These are phyloP conservation scores for Idris sp. DNA, from an alignment of 1,140 invertebrate species.

Conservation along the genomic window DNA sequence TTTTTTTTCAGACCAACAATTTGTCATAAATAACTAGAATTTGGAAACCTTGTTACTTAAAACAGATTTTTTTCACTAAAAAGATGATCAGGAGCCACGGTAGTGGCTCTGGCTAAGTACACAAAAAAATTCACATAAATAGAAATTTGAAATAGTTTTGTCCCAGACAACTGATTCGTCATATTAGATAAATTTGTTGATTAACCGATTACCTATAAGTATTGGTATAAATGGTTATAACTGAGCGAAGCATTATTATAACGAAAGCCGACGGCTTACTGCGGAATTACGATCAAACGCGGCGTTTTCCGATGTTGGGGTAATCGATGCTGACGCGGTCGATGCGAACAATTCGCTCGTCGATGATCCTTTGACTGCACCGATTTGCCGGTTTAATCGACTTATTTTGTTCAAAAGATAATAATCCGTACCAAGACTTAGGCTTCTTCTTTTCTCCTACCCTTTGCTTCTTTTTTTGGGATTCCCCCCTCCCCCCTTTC, in stretches of 20 bases:
- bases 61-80: too few species aligned
- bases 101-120: too few species aligned
- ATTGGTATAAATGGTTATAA: conserved; percentile 48
- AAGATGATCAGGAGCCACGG: too few species aligned
- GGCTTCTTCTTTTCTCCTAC: conserved; percentile 13
- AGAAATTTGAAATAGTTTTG: too few species aligned
- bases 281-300: conserved; percentile 49
- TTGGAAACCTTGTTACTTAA: too few species aligned
- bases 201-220: conserved; percentile 23
- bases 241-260: conserved; percentile 42
- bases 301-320: conserved; percentile 48
- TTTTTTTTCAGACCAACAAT: too few species aligned
- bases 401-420: conserved; percentile 59
- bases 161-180: neutral
- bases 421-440: conserved; percentile 35
- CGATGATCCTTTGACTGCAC: conserved; percentile 58
- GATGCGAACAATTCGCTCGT: conserved; percentile 51
- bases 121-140: too few species aligned
- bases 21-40: too few species aligned
- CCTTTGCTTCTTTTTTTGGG: too few species aligned
- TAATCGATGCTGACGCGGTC: conserved; percentile 56
- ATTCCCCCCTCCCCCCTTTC: conserved; percentile 1
- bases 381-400: conserved; percentile 57
- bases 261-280: conserved; percentile 50
- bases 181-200: conserved; percentile 42